Conservation (phyloP, 2,113 vertebrate species). For the Sigmodon hispidus region DNA sequence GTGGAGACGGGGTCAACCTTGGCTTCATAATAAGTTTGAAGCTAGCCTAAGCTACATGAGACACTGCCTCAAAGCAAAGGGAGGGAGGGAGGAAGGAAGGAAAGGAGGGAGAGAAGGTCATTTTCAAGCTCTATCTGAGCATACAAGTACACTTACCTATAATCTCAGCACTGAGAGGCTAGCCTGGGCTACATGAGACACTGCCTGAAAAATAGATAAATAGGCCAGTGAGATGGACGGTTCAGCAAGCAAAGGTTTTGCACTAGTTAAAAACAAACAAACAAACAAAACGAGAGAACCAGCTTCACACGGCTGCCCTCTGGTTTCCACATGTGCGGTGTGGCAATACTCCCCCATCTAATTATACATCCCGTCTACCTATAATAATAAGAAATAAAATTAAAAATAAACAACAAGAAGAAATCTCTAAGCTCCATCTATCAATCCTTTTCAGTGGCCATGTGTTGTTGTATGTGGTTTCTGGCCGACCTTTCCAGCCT, state of each 20-base stretch:
- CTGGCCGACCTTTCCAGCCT: no score
- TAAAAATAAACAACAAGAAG: background rate
- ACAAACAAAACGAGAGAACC: no score
- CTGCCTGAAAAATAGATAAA: background rate
- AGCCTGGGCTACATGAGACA: background rate
- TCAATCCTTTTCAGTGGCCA: background rate
- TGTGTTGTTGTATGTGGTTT: no score
- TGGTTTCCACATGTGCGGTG: no score
- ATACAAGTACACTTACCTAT: background rate
- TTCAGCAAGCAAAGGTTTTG: background rate
- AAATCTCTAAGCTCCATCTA: background rate
- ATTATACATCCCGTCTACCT: no score
- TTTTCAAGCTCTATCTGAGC: background rate
- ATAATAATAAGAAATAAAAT: background rate
- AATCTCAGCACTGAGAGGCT: background rate
- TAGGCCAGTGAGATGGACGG: background rate
- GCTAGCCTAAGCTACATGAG: background rate
- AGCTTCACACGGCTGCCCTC: background rate
- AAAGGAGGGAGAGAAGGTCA: background rate
- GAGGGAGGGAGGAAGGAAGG: background rate
- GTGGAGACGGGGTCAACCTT: background rate
- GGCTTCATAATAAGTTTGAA: background rate
- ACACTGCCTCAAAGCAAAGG: background rate
- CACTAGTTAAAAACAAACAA: no score
- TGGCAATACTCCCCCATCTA: background rate